These are phyloP conservation scores for Arge pagana DNA, from an alignment of 2,888 invertebrate genomes.

Conservation along the genomic window DNA sequence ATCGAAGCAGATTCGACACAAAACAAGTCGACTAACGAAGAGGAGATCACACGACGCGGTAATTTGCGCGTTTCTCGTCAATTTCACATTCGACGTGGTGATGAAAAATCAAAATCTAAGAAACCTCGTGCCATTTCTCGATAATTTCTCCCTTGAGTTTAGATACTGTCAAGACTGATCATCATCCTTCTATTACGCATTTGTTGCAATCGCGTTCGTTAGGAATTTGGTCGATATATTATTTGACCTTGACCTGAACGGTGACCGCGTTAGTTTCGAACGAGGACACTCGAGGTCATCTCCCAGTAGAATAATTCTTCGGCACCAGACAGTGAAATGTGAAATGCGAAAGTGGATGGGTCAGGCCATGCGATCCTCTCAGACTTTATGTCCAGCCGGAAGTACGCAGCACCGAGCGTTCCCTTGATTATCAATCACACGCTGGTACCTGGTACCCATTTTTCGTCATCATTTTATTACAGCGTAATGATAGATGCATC, in stretches of 20 bases:
- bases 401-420: slow-evolving; percentile 1
- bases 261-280: slow-evolving; percentile 7
- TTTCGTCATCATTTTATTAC: too few relatives aligned
- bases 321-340: slow-evolving; percentile 1
- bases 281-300: slow-evolving; percentile 15
- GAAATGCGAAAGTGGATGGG: slow-evolving; percentile 21
- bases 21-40: slow-evolving; percentile 21
- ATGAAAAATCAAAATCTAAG: too few relatives aligned
- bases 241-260: slow-evolving; percentile 10
- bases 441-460: too few relatives aligned
- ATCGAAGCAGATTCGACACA: not conserved
- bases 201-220: too few relatives aligned
- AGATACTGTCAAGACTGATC: too few relatives aligned
- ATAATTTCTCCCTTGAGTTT: too few relatives aligned
- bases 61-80: too few relatives aligned
- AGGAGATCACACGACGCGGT: slow-evolving; percentile 24
- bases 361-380: slow-evolving; percentile 7
- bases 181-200: too few relatives aligned
- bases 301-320: slow-evolving; percentile 11
- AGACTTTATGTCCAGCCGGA: slow-evolving; percentile 7
- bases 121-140: too few relatives aligned
- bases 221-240: too few relatives aligned
- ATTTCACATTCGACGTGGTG: too few relatives aligned
- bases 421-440: not conserved
- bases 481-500: too few relatives aligned